Conservation (phyloP, 2,797 vertebrate genomes). For the Premnoplex brunnescens region DNA sequence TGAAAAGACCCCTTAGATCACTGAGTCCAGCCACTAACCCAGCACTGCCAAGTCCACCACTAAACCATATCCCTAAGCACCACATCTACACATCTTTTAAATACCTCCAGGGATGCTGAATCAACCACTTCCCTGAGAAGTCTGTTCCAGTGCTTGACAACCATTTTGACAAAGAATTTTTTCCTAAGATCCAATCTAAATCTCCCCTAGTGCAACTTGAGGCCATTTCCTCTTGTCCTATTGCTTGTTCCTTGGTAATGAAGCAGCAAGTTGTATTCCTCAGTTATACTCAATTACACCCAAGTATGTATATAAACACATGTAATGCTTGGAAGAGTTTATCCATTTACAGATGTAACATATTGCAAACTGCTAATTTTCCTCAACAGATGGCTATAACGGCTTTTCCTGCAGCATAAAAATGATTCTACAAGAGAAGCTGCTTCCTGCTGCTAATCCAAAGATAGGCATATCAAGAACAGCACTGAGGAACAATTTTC, state of each 20-base stretch:
- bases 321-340: slow-evolving; percentile 5
- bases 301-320: slow-evolving; percentile 26
- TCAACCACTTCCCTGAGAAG: neutral
- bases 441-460: neutral
- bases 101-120: neutral
- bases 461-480: neutral
- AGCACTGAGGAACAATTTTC: neutral
- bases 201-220: neutral
- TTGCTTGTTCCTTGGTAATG: neutral
- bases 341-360: slow-evolving; percentile 59
- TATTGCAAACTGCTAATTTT: slow-evolving; percentile 62
- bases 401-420: neutral
- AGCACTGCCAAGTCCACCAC: neutral
- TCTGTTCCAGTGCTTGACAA: neutral
- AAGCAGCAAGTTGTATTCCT: neutral
- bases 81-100: neutral
- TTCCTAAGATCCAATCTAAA: neutral
- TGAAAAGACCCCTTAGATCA: neutral
- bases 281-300: neutral
- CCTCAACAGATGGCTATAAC: slow-evolving; percentile 49
- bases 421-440: neutral
- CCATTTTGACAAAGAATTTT: neutral
- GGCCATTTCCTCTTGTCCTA: neutral
- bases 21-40: neutral
- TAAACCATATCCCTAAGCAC: neutral